phyloP scores from a whole-genome alignment of 2,797 vertebrate genomes.

The Anas georgica region DNA sequence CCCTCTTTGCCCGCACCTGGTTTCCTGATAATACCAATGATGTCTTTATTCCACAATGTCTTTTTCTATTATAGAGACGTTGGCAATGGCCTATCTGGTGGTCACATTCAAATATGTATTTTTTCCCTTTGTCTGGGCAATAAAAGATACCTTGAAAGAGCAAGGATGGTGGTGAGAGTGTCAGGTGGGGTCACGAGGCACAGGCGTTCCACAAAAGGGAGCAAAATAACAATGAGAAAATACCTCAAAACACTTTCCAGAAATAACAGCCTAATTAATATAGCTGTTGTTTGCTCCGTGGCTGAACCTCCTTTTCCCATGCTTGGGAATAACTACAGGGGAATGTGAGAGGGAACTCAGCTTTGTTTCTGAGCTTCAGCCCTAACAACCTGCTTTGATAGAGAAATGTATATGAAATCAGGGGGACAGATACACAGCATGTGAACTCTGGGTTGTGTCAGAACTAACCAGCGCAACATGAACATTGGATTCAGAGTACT shows the following conservation, averaged over 20 bases:
- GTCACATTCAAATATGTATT: constrained; percentile 56
- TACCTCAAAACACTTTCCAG: constrained; percentile 50
- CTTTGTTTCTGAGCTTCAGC: constrained; percentile 45
- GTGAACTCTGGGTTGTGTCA: constrained; percentile 25
- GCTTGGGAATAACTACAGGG: neutral
- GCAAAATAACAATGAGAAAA: constrained; percentile 50
- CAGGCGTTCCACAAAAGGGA: constrained; percentile 9
- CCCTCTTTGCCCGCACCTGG: neutral
- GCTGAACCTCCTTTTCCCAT: neutral
- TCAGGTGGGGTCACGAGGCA: constrained; percentile 39
- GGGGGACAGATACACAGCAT: constrained; percentile 7
- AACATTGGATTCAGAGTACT: neutral
- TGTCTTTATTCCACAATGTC: constrained; percentile 17
- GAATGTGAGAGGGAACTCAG: neutral
- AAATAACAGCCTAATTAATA: constrained; percentile 58
- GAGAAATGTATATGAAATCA: constrained; percentile 10
- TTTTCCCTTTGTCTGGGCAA: constrained; percentile 52
- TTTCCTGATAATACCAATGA: neutral
- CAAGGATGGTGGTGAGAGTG: constrained; percentile 50
- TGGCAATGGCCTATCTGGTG: constrained; percentile 12
- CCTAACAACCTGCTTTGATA: constrained; percentile 40
- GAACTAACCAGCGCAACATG: neutral
- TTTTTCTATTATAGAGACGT: constrained; percentile 14
- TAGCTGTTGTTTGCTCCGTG: constrained; percentile 43
- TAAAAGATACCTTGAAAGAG: constrained; percentile 62